Conservation (phyloP, 2,888 invertebrate species). For the Abrostola triplasia region DNA sequence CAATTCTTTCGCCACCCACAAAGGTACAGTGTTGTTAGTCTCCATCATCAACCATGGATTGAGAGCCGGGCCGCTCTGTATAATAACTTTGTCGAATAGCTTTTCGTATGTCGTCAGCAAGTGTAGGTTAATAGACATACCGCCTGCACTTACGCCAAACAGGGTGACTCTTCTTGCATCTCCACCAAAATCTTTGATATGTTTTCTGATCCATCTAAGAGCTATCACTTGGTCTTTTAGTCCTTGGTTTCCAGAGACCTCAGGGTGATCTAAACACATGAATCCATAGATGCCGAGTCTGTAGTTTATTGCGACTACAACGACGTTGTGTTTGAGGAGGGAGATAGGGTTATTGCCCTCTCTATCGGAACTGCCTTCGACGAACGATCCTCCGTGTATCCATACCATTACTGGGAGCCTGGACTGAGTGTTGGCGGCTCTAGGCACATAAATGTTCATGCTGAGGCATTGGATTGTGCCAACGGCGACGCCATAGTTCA, state of each 20-base stretch:
- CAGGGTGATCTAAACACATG: slow-evolving; percentile 51
- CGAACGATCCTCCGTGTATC: slow-evolving; percentile 37
- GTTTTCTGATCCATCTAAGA: slow-evolving; percentile 63
- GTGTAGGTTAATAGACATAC: slow-evolving; percentile 42
- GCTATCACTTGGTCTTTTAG: slow-evolving; percentile 64
- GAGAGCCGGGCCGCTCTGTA: slow-evolving; percentile 37
- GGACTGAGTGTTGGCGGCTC: slow-evolving; percentile 28
- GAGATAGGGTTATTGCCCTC: neutral
- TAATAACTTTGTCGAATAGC: slow-evolving; percentile 37
- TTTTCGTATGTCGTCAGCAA: slow-evolving; percentile 31
- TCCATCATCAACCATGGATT: slow-evolving; percentile 6
- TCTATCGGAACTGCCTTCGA: slow-evolving; percentile 2
- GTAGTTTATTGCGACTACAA: slow-evolving; percentile 37
- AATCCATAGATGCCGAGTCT: slow-evolving; percentile 59
- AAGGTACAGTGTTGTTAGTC: slow-evolving; percentile 17
- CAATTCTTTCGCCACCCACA: slow-evolving; percentile 30
- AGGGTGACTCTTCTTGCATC: slow-evolving; percentile 52
- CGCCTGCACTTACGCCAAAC: slow-evolving; percentile 63
- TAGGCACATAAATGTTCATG: slow-evolving; percentile 54
- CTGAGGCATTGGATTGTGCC: slow-evolving; percentile 54
- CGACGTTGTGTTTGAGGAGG: slow-evolving; percentile 29
- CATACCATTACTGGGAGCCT: slow-evolving; percentile 39
- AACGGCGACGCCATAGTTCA: neutral
- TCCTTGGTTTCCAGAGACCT: slow-evolving; percentile 67
- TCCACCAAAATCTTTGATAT: slow-evolving; percentile 64